A percentile compares a stretch with the other conserved stretches of the same genome.
phyloP scores from a whole-genome alignment of 2,888 invertebrate species.

The Drosophila multiciliata region DNA sequence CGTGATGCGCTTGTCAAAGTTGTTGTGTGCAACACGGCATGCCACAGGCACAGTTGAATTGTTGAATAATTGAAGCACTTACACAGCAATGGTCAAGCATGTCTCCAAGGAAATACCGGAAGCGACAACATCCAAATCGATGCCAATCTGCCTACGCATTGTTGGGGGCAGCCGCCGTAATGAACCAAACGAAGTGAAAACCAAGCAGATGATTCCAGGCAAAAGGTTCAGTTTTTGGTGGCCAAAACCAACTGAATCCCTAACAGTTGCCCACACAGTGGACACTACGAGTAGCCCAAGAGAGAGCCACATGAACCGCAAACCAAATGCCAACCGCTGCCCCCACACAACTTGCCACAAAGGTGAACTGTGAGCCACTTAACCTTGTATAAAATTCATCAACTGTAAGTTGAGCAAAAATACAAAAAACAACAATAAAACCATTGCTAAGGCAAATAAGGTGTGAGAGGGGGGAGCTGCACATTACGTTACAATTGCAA shows the following conservation, averaged over 20 bases:
- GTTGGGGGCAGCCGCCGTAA: conserved; percentile 16
- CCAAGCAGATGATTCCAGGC: not conserved
- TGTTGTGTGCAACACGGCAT: conserved; percentile 43
- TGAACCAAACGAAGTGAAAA: conserved; percentile 36
- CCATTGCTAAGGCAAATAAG: conserved; percentile 3
- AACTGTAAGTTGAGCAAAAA: conserved; percentile 36
- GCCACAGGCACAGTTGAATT: conserved; percentile 52
- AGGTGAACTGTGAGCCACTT: conserved; percentile 43
- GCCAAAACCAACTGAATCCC: conserved; percentile 17
- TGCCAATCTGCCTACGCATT: conserved; percentile 53
- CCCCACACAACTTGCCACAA: conserved; percentile 12
- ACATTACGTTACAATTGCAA: conserved; percentile 26
- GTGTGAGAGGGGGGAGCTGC: no score
- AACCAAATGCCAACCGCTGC: conserved; percentile 1
- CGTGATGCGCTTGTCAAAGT: conserved; percentile 54
- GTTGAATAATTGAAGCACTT: conserved; percentile 61
- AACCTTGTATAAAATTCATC: conserved; percentile 55
- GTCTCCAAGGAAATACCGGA: conserved; percentile 46
- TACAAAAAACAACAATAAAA: conserved; percentile 1
- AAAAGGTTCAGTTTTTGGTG: conserved; percentile 34
- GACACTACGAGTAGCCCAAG: conserved; percentile 3
- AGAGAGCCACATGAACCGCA: not conserved
- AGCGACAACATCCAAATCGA: conserved; percentile 52
- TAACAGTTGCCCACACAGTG: conserved; percentile 38
- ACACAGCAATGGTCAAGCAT: conserved; percentile 32